Percentiles rank a stretch among this genome's conserved stretches.
These are phyloP conservation scores for Acronicta aceris DNA, from an alignment of 2,888 invertebrate genomes.

Conservation along the genomic window DNA sequence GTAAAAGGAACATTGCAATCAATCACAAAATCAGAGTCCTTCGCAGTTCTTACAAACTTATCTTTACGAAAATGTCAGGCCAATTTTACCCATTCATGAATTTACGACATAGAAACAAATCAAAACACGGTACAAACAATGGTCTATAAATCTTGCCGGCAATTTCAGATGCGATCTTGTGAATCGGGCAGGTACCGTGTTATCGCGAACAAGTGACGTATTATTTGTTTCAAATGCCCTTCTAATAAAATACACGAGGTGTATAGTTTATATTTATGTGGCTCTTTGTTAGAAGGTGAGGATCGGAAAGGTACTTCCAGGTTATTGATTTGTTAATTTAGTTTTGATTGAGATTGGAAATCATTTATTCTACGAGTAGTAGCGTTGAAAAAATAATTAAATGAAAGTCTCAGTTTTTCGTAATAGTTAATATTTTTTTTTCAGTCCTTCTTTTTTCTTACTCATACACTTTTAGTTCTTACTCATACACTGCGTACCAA, in stretches of 20 bases:
- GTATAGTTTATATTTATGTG: conserved; percentile 56
- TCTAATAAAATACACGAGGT: conserved; percentile 54
- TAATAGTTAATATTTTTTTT: too few species aligned
- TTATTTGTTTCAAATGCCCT: conserved; percentile 61
- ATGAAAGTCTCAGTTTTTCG: too few species aligned
- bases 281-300: conserved; percentile 17
- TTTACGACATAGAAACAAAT: conserved; percentile 79
- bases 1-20: conserved; percentile 42
- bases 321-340: conserved; percentile 17
- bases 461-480: too few species aligned
- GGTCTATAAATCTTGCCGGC: conserved; percentile 78
- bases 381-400: too few species aligned
- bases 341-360: conserved; percentile 1
- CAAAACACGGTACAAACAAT: conserved; percentile 79
- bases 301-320: conserved; percentile 2
- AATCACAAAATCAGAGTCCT: conserved; percentile 40
- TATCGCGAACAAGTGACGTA: conserved; percentile 60
- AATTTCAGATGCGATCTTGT: conserved; percentile 83
- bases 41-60: conserved; percentile 53
- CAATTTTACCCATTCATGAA: conserved; percentile 75
- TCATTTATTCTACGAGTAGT: too few species aligned
- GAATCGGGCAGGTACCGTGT: conserved; percentile 71
- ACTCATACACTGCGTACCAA: not conserved
- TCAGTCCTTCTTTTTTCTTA: too few species aligned
- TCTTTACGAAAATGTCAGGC: conserved; percentile 59